Percentiles rank a stretch among this genome's conserved stretches.
Evolutionary conservation across 2,797 vertebrate species (phyloP).

Genomic region (Tympanoctomys barrerae): DNA sequence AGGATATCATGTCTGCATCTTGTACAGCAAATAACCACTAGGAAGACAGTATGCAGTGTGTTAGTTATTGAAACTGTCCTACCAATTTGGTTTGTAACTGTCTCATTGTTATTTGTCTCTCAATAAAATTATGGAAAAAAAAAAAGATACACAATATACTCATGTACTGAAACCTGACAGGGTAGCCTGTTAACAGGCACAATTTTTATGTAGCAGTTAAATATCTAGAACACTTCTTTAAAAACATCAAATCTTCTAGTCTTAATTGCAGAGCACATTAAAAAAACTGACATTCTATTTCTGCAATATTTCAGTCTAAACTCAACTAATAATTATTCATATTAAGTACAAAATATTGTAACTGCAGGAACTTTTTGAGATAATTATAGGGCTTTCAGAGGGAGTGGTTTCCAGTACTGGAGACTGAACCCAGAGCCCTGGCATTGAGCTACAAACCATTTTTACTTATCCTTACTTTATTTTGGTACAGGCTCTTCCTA

Average conservation of each 20-base stretch:
- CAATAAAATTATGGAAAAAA: no score
- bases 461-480: background rate
- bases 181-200: no score
- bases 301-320: slow-evolving; percentile 41
- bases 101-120: no score
- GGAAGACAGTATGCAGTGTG: no score
- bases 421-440: background rate
- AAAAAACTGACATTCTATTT: slow-evolving; percentile 15
- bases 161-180: background rate
- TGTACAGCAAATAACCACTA: no score
- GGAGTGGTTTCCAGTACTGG: background rate
- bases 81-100: no score
- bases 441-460: background rate
- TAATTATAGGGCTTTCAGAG: background rate
- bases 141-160: background rate
- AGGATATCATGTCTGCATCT: no score
- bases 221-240: background rate
- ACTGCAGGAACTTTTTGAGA: background rate
- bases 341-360: slow-evolving; percentile 27
- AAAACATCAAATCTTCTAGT: background rate
- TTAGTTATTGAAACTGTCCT: no score
- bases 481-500: background rate
- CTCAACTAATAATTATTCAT: slow-evolving; percentile 37
- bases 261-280: slow-evolving; percentile 32
- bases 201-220: background rate